A percentile compares a stretch with the other conserved stretches of the same genome.
These are phyloP conservation scores for Indri indri DNA, from an alignment of 2,113 vertebrate species.

Conservation along the genomic window DNA sequence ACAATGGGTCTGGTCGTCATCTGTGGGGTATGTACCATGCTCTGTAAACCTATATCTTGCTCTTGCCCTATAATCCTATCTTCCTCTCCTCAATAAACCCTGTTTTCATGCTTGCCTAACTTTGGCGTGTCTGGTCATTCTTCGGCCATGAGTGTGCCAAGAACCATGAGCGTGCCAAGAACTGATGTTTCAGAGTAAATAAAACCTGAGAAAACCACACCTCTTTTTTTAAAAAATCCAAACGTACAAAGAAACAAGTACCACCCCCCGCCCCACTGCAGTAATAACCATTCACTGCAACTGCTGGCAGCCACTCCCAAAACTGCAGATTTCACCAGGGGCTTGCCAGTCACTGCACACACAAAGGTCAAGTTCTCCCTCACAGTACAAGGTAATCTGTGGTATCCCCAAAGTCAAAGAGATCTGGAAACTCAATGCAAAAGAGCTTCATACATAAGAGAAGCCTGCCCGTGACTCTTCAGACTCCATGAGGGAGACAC, in stretches of 20 bases:
- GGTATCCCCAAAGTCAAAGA: background rate
- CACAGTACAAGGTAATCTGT: background rate
- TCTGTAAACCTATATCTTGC: too few species aligned
- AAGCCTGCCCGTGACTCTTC: background rate
- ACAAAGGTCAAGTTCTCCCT: background rate
- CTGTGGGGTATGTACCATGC: too few species aligned
- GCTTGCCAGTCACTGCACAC: background rate
- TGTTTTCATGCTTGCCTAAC: too few species aligned
- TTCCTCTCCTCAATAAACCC: too few species aligned
- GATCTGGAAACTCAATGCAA: background rate
- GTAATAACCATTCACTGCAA: background rate
- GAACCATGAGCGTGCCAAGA: too few species aligned
- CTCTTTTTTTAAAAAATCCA: background rate
- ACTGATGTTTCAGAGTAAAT: too few species aligned
- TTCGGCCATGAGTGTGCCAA: too few species aligned
- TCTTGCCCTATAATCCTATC: too few species aligned
- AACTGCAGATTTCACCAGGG: background rate
- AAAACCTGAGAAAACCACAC: too few species aligned
- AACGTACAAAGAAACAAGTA: background rate
- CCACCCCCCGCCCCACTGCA: too few species aligned
- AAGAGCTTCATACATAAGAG: background rate
- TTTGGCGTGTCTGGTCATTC: too few species aligned
- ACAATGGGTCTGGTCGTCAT: too few species aligned
- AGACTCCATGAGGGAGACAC: background rate
- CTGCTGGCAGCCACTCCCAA: background rate